Evolutionary conservation across 2,888 invertebrate species (phyloP).

Genomic region (Nesidiocoris tenuis): DNA sequence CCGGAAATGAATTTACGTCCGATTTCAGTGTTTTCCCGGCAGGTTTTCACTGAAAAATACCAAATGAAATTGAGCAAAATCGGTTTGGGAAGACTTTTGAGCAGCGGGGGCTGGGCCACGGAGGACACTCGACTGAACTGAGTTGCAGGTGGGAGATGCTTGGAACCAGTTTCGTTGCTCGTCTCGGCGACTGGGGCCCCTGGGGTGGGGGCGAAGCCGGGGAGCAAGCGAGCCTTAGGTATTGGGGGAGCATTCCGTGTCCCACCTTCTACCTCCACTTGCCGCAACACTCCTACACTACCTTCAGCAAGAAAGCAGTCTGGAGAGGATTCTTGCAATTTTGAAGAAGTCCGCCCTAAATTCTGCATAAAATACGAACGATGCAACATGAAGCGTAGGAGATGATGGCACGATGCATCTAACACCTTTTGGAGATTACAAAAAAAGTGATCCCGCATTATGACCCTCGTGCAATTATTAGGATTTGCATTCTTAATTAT

Average conservation of each 20-base stretch:
- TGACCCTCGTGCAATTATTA: too few relatives aligned
- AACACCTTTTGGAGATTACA: too few relatives aligned
- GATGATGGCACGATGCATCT: too few relatives aligned
- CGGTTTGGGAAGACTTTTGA: neutral
- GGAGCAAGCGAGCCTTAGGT: conserved; percentile 4
- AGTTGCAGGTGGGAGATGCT: conserved; percentile 42
- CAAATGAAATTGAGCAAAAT: neutral
- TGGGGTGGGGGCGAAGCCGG: conserved; percentile 19
- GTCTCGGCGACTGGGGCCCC: neutral
- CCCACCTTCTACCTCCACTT: conserved; percentile 30
- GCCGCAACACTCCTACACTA: conserved; percentile 22
- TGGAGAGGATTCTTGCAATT: too few relatives aligned
- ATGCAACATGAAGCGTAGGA: too few relatives aligned
- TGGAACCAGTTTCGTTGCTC: conserved; percentile 41
- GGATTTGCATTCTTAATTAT: too few relatives aligned
- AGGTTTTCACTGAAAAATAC: neutral
- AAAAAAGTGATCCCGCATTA: too few relatives aligned
- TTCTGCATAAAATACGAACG: too few relatives aligned
- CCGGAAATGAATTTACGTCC: neutral
- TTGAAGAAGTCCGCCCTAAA: too few relatives aligned
- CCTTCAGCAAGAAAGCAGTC: conserved; percentile 8
- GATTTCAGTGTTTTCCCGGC: neutral
- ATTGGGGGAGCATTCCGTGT: conserved; percentile 42
- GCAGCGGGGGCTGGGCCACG: neutral
- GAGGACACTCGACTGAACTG: conserved; percentile 36